Base-by-base conservation (phyloP, 1,140 invertebrate species). In the Camponotus vicinus region DNA sequence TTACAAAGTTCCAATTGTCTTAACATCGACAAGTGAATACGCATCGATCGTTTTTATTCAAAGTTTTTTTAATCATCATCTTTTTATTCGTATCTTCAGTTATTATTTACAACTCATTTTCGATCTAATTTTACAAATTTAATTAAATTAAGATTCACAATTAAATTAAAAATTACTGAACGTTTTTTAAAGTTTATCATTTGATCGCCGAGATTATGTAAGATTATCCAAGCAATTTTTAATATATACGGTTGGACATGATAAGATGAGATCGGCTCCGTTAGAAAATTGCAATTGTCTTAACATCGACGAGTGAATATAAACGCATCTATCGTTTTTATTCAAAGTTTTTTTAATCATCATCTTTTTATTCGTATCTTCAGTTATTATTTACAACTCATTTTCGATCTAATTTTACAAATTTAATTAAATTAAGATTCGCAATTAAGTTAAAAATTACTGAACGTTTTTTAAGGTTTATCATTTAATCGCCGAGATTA, bases 51-150 rank as follows among this genome's bases (percentile, higher is more conserved):
- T 15, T 52, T 52, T 21, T 15, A 13, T 57, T 55, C 18, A 18
- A 27, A 27, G 37, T 61, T 42, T 61, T 37, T 59, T 27, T 2
- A 37, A 34, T 37, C 5, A 27, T 55, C 2, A 15, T 49, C 13
- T 52, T 15, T 75, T 71, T 40, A 73, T 57, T 57, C 18, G 9
- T 40, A 55, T 71, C n/a, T 52, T 52, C 9, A 52, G 21, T 71
- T 11, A 52, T 52, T 52, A 34, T 45, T 45, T 15, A 27, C 21
- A 13, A 67, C 15, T 34, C 15, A 9, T 18, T 37, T 45, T 37
- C 21, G 9, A 37, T 21, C 0, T 21, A 55, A 73, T 69, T 7
- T 18, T 15, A 21, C 5, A 21, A 21, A 9, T 59, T 55, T 55
- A 18, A 49, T 9, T 52, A 49, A 49, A 49, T 6, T 52, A 15